Conservation (phyloP, 1,140 invertebrate genomes). For the Dreissena polymorpha region DNA sequence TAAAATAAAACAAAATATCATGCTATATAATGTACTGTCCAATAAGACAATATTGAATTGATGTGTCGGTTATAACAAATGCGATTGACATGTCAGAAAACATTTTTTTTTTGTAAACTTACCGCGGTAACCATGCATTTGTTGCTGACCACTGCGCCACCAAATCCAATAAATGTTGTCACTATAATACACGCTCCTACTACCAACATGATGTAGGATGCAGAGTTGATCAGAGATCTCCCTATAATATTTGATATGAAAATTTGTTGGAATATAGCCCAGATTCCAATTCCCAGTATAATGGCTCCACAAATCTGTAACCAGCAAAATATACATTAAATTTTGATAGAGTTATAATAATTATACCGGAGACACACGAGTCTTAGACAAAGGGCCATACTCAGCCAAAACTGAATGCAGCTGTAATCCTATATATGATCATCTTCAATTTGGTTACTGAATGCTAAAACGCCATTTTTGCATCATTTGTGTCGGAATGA, state of each 20-base stretch:
- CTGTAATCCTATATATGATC: not conserved
- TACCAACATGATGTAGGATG: slow-evolving; percentile 63
- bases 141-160: slow-evolving; percentile 37
- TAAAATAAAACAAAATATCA: too few relatives aligned
- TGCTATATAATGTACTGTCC: too few relatives aligned
- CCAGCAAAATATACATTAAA: too few relatives aligned
- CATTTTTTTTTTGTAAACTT: too few relatives aligned
- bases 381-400: not conserved
- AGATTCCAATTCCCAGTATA: slow-evolving; percentile 62
- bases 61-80: not conserved
- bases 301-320: slow-evolving; percentile 61
- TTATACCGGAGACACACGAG: too few relatives aligned
- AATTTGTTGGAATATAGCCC: slow-evolving; percentile 64
- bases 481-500: too few relatives aligned
- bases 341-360: not conserved
- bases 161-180: slow-evolving; percentile 58
- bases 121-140: slow-evolving; percentile 59
- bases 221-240: slow-evolving; percentile 53
- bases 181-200: slow-evolving; percentile 57
- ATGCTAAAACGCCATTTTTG: too few relatives aligned
- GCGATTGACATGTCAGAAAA: too few relatives aligned
- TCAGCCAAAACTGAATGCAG: not conserved
- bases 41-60: too few relatives aligned
- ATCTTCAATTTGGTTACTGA: too few relatives aligned
- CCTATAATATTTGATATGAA: slow-evolving; percentile 66